A percentile compares a stretch with the other conserved stretches of the same genome.
Conservation (phyloP, 2,113 vertebrate genomes). For the Eulemur macaco region DNA sequence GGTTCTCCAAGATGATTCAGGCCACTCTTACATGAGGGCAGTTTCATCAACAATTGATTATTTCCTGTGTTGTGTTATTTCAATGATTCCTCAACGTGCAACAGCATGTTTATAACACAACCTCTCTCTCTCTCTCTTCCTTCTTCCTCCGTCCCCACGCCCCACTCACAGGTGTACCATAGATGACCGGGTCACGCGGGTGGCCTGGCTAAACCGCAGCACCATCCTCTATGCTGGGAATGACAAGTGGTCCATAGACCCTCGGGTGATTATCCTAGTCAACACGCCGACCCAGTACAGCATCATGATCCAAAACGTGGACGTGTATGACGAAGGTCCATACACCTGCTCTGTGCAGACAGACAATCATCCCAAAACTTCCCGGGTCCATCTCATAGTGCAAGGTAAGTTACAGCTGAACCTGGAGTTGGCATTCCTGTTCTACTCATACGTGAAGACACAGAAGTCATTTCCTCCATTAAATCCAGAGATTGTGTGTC, state of each 20-base stretch:
- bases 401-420: slow-evolving; percentile 87
- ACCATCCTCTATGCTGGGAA: slow-evolving; percentile 96
- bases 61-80: not conserved
- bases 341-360: slow-evolving; percentile 98
- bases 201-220: slow-evolving; percentile 98
- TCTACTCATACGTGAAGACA: not conserved
- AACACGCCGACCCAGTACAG: slow-evolving; percentile 98
- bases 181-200: slow-evolving; percentile 94
- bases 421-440: rapidly evolving
- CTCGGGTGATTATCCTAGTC: slow-evolving; percentile 94
- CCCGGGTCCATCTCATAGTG: slow-evolving; percentile 95
- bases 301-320: slow-evolving; percentile 96
- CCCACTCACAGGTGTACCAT: slow-evolving; percentile 90
- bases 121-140: slow-evolving; percentile 5
- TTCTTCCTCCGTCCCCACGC: not conserved
- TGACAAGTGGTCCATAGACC: slow-evolving; percentile 98
- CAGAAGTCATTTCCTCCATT: not conserved
- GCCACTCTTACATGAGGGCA: not conserved
- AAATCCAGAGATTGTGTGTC: not conserved
- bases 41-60: slow-evolving; percentile 23
- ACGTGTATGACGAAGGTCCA: slow-evolving; percentile 94
- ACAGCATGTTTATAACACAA: not conserved
- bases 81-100: not conserved
- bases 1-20: not conserved
- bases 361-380: slow-evolving; percentile 96